Conservation (phyloP, 2,797 vertebrate species). For the Falco concolor region DNA sequence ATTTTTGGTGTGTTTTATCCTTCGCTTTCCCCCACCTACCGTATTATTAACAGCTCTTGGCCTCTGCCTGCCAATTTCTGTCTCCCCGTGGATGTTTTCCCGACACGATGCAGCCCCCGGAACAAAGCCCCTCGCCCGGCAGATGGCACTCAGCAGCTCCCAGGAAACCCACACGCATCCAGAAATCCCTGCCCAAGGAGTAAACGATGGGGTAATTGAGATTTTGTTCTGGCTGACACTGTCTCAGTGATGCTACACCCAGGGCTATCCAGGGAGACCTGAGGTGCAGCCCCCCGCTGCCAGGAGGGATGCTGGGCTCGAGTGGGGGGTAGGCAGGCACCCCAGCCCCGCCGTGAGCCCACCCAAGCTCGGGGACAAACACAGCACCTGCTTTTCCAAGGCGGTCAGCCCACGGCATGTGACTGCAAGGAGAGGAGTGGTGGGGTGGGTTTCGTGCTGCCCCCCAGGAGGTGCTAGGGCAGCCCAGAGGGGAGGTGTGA, state of each 20-base stretch:
- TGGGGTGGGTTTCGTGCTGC: background rate
- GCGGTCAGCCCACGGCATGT: accelerated
- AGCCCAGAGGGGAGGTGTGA: background rate
- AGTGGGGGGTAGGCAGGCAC: background rate
- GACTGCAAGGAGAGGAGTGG: background rate
- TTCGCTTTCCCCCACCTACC: constrained; percentile 4
- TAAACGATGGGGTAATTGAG: background rate
- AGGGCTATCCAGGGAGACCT: background rate
- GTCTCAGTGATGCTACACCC: no score
- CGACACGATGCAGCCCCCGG: background rate
- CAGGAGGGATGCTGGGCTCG: background rate
- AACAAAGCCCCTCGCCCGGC: background rate
- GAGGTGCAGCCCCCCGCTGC: background rate
- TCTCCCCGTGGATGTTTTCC: background rate
- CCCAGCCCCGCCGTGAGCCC: accelerated
- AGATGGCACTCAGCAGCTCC: constrained; percentile 47
- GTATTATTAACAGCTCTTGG: constrained; percentile 31
- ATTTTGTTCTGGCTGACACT: background rate
- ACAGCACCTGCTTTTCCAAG: background rate
- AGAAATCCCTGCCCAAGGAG: background rate
- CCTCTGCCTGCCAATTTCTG: constrained; percentile 1
- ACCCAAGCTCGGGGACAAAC: background rate
- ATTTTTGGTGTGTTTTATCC: constrained; percentile 36
- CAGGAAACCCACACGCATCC: background rate
- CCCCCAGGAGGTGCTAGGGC: background rate